These are phyloP conservation scores for Ryuthela nishihirai DNA, from an alignment of 2,888 invertebrate species.

Conservation along the genomic window DNA sequence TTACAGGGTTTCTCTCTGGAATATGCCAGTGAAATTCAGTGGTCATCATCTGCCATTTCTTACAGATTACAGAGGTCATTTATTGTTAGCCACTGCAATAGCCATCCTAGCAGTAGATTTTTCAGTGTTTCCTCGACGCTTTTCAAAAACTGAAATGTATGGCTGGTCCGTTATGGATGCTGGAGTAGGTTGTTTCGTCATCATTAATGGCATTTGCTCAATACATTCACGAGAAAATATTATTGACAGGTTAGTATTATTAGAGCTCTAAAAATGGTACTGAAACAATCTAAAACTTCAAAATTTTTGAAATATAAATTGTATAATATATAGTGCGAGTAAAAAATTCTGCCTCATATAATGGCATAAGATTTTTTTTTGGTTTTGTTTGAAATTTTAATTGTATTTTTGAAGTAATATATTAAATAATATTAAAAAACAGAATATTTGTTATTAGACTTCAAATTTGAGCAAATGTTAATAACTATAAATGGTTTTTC, in stretches of 20 bases:
- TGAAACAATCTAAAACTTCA: no score
- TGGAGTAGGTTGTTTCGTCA: slow-evolving; percentile 84
- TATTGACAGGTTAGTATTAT: background rate
- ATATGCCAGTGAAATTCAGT: no score
- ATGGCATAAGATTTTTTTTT: no score
- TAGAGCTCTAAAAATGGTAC: no score
- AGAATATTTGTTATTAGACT: background rate
- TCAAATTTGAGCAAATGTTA: no score
- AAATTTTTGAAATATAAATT: no score
- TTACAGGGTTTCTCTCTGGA: no score
- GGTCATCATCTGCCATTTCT: no score
- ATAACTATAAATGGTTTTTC: no score
- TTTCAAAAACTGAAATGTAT: slow-evolving; percentile 80
- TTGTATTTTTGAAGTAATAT: background rate
- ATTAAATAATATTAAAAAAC: background rate
- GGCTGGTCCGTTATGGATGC: slow-evolving; percentile 93
- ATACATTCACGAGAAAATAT: slow-evolving; percentile 55
- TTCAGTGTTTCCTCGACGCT: slow-evolving; percentile 71
- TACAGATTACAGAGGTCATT: slow-evolving; percentile 20
- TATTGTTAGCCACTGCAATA: slow-evolving; percentile 58
- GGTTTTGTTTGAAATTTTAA: no score
- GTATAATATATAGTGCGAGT: no score
- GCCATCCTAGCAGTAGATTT: slow-evolving; percentile 95
- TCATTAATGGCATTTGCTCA: slow-evolving; percentile 67
- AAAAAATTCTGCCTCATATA: no score